Base-by-base conservation (phyloP, 2,888 invertebrate species). In the Leptinotarsa tumamoca region DNA sequence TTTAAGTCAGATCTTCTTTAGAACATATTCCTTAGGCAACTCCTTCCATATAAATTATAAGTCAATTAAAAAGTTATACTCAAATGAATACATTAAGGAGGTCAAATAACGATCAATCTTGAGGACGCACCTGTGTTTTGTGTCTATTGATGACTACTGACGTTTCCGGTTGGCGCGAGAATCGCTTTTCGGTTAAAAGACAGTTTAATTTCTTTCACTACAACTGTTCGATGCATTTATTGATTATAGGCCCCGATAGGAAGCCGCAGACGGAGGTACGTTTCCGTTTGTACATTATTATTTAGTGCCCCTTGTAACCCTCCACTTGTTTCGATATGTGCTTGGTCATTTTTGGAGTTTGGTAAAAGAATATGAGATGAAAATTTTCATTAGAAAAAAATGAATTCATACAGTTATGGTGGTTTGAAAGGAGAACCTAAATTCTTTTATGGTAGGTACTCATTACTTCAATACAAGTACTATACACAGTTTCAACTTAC, bases 111-210 rank as follows among this genome's bases (percentile, higher is more conserved):
- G 68, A 72, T 71, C 67, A 66, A 71, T 69, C 71, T 75, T 73
- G 61, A 69, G 73, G 52, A 77, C 78, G 78, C 82, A 82, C 82
- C 82, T 82, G 82, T 83, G 81, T 77, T 63, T 67, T 71, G 27
- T 51, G 23, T 72, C 79, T 82, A 83, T 83, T 83, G 82, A 82
- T 80, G 81, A 81, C 78, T 79, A 77, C 80, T 82, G 82, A 82
- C 82, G 76, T 83, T 82, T 83, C 82, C 82, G 79, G 82, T 80
- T 70, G 67, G 77, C 75, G 75, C 77, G 76, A 68, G 75, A 78
- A 75, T 78, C 77, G 77, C 68, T 80, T 82, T 82, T 81, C 80
- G 80, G 80, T 79, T 81, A 74, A 80, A 80, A 81, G 79, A 81
- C 81, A 80, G 79, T 81, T 81, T 81, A 81, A 80, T 80, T 77